These are phyloP conservation scores for Trichomalopsis sarcophagae DNA, from an alignment of 1,140 invertebrate species.

Conservation along the genomic window DNA sequence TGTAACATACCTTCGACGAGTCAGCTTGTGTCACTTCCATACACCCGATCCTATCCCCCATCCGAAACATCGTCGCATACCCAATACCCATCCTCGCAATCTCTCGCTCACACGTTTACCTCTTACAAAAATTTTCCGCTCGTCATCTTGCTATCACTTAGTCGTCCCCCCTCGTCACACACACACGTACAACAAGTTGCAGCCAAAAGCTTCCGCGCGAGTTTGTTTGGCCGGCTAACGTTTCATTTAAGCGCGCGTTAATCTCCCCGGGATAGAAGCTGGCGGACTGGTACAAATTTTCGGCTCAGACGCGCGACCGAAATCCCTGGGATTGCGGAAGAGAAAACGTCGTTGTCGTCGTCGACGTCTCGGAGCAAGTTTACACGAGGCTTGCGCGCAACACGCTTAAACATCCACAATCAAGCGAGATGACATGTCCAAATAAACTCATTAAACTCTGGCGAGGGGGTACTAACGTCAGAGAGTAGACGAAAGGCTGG, in stretches of 20 bases:
- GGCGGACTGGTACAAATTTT: slow-evolving; percentile 12
- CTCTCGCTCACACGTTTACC: background rate
- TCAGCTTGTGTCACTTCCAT: no score
- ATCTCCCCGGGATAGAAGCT: background rate
- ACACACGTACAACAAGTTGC: no score
- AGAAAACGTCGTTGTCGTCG: background rate
- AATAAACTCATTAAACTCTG: slow-evolving; percentile 42
- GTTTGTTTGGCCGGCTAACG: background rate
- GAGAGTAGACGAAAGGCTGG: background rate
- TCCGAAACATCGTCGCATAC: no score
- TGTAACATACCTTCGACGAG: no score
- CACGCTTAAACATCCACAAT: slow-evolving; percentile 27
- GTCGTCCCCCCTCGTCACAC: background rate
- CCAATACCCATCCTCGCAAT: background rate
- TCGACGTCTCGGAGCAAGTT: background rate
- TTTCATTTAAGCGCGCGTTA: slow-evolving; percentile 14
- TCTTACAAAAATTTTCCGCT: background rate
- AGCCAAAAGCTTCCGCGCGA: background rate
- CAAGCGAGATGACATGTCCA: slow-evolving; percentile 29
- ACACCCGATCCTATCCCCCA: no score
- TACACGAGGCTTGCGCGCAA: background rate
- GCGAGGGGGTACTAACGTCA: background rate
- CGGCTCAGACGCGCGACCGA: background rate
- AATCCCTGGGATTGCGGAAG: slow-evolving; percentile 28
- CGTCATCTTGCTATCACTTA: background rate